Percentiles rank a stretch among this genome's conserved stretches.
Conservation (phyloP, 2,113 vertebrate species). For the Pardalotus punctatus region DNA sequence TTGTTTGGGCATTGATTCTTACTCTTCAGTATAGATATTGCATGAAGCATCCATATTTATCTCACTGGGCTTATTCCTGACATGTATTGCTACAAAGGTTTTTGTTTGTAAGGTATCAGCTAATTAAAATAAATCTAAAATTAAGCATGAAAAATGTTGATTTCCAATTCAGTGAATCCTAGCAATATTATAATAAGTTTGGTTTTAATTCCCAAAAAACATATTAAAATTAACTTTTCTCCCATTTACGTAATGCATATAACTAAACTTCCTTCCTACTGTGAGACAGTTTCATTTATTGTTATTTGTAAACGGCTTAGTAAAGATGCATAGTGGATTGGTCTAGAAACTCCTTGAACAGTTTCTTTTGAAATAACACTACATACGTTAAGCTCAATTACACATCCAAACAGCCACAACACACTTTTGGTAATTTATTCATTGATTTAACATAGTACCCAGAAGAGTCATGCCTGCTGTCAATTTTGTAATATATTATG, state of each 20-base stretch:
- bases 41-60: background rate
- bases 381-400: constrained; percentile 86
- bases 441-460: constrained; percentile 88
- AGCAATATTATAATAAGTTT: constrained; percentile 70
- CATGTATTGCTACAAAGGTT: background rate
- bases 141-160: constrained; percentile 66
- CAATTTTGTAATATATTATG: constrained; percentile 88
- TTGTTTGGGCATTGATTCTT: background rate
- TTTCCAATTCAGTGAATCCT: constrained; percentile 64
- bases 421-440: constrained; percentile 89
- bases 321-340: constrained; percentile 77
- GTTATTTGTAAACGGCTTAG: constrained; percentile 81
- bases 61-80: constrained; percentile 8
- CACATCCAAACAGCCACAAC: constrained; percentile 86
- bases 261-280: constrained; percentile 80
- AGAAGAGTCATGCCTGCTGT: constrained; percentile 87
- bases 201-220: constrained; percentile 70
- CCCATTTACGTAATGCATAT: constrained; percentile 75
- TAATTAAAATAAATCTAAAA: constrained; percentile 76
- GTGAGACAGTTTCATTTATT: constrained; percentile 81
- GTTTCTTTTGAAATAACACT: constrained; percentile 86
- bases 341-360: constrained; percentile 82
- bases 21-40: background rate
- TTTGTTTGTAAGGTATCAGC: constrained; percentile 34
- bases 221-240: constrained; percentile 79